Conservation (phyloP, 37 sponge, comb jelly and placozoan species). For the Diacarnus erythraeanus region DNA sequence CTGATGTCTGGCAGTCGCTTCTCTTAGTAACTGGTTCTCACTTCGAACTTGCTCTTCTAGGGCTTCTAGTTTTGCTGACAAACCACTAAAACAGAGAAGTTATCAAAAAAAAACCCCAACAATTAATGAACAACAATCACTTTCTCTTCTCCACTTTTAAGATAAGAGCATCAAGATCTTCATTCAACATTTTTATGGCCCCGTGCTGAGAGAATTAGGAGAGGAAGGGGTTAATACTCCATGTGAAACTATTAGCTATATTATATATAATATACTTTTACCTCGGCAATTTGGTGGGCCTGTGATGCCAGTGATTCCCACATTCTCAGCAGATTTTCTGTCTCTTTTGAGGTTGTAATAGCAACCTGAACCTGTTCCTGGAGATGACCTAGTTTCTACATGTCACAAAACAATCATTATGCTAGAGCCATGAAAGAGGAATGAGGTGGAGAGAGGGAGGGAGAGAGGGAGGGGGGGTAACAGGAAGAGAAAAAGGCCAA, state of each 20-base stretch:
- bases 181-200: slow-evolving; percentile 5
- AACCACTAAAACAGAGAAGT: background rate
- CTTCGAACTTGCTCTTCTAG: slow-evolving; percentile 9
- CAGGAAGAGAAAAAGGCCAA: background rate
- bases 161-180: background rate
- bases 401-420: background rate
- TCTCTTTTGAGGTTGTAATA: background rate
- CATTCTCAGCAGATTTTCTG: background rate
- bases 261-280: too few relatives aligned
- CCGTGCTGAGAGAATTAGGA: slow-evolving; percentile 3
- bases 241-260: background rate
- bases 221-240: background rate
- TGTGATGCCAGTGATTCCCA: slow-evolving; percentile 29
- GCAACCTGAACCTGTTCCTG: slow-evolving; percentile 4
- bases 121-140: background rate
- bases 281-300: slow-evolving; percentile 20
- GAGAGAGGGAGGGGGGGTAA: too few relatives aligned
- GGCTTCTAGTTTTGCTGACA: background rate
- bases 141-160: slow-evolving; percentile 10
- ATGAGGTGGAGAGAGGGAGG: background rate
- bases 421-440: background rate
- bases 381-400: background rate
- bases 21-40: slow-evolving; percentile 3
- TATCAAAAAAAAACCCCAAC: background rate
- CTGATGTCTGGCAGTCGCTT: slow-evolving; percentile 17